Evolutionary conservation across 2,113 vertebrate genomes (phyloP).

Genomic region (Crotalus tigris): DNA sequence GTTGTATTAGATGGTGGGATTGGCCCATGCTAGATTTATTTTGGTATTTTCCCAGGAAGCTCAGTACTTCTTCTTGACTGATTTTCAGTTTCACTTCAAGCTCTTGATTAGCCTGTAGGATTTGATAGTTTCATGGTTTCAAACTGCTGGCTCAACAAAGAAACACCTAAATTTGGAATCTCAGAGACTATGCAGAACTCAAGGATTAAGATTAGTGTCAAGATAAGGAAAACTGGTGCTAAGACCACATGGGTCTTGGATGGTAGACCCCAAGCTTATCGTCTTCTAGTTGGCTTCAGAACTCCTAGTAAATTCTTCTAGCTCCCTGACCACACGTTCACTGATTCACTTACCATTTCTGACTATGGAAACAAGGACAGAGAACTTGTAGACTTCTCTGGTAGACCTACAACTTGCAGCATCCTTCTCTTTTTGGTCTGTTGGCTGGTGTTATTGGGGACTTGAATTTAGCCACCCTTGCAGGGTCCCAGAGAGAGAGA

Average conservation of each 20-base stretch:
- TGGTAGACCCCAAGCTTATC: neutral
- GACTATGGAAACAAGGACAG: neutral
- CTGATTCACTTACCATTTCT: neutral
- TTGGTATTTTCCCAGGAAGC: constrained; percentile 66
- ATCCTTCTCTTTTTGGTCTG: neutral
- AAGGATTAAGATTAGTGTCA: too few species aligned
- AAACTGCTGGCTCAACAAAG: neutral
- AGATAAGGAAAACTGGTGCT: neutral
- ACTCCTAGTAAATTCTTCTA: neutral
- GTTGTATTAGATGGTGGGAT: constrained; percentile 60
- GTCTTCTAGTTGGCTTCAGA: neutral
- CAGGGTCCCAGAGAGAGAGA: neutral
- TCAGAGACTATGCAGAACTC: neutral
- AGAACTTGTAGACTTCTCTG: neutral
- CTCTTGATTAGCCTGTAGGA: constrained; percentile 67
- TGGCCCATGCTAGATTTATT: constrained; percentile 54
- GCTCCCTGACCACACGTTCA: neutral
- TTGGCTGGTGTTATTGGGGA: neutral
- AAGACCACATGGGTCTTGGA: neutral
- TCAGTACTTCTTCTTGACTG: constrained; percentile 67
- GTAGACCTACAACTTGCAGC: neutral
- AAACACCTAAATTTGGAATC: neutral
- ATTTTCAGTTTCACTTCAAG: constrained; percentile 68
- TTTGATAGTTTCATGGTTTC: constrained; percentile 4
- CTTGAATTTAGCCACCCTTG: neutral